Percentiles rank a stretch among this genome's conserved stretches.
phyloP scores from a whole-genome alignment of 1,140 invertebrate genomes.

The Eurytemora carolleeae region DNA sequence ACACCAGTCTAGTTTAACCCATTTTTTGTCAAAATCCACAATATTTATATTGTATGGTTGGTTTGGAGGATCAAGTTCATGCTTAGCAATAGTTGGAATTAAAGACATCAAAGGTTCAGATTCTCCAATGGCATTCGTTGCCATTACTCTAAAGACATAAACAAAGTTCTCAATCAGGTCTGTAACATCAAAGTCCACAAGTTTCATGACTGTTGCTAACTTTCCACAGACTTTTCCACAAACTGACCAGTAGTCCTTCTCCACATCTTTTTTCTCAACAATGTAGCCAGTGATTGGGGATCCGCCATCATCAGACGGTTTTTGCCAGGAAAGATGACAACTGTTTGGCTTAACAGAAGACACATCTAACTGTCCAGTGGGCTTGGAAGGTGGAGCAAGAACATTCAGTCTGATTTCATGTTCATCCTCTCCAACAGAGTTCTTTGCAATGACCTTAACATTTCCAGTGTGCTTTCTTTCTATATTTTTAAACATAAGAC shows the following conservation, averaged over 20 bases:
- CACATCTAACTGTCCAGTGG: conserved; percentile 80
- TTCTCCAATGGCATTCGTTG: conserved; percentile 87
- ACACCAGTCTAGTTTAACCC: conserved; percentile 67
- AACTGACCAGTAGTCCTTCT: conserved; percentile 77
- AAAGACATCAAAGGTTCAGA: conserved; percentile 73
- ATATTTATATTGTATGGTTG: conserved; percentile 73
- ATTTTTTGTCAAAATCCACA: conserved; percentile 75
- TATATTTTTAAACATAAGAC: conserved; percentile 71
- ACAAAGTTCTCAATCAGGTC: conserved; percentile 71
- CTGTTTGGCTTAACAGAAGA: conserved; percentile 79
- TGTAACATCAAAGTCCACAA: conserved; percentile 56
- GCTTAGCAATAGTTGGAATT: conserved; percentile 71
- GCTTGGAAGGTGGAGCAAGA: conserved; percentile 71
- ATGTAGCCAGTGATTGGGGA: conserved; percentile 69
- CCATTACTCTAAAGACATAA: conserved; percentile 82
- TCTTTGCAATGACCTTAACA: conserved; percentile 76
- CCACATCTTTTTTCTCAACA: conserved; percentile 75
- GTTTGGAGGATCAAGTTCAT: conserved; percentile 83
- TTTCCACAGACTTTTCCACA: conserved; percentile 55
- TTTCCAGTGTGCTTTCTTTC: conserved; percentile 61
- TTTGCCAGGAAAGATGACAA: conserved; percentile 84
- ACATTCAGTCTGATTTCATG: conserved; percentile 82
- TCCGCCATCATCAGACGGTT: conserved; percentile 84
- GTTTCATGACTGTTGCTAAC: conserved; percentile 54
- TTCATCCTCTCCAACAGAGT: conserved; percentile 76